Percentiles rank a stretch among this genome's conserved stretches.
Conservation (phyloP, 2,113 vertebrate genomes). For the Cacatua alba region DNA sequence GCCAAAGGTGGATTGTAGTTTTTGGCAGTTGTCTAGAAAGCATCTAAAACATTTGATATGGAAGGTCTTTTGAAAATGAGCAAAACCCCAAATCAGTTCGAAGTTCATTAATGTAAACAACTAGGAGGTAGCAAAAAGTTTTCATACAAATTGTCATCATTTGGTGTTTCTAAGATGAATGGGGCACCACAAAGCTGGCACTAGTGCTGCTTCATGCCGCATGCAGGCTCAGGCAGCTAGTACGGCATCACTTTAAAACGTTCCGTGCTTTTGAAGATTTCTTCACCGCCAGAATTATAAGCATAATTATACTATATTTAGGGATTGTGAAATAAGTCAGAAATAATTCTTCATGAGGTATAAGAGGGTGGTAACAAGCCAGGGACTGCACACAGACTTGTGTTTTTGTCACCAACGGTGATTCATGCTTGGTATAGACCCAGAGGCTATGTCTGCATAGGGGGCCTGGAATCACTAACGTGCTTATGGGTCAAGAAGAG, state of each 20-base stretch:
- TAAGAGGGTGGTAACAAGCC: background rate
- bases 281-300: background rate
- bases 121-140: background rate
- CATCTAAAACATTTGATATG: background rate
- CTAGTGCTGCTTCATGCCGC: background rate
- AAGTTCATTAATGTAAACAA: background rate
- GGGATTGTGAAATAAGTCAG: background rate
- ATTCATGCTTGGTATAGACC: background rate
- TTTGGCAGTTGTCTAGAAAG: background rate
- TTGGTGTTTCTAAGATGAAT: background rate
- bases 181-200: background rate
- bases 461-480: background rate
- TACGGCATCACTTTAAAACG: background rate
- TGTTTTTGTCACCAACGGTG: background rate
- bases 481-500: background rate
- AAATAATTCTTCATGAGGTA: background rate
- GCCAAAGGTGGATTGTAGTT: background rate
- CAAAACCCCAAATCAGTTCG: background rate
- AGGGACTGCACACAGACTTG: background rate
- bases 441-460: background rate
- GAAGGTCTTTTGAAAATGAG: background rate
- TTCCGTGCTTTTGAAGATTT: background rate
- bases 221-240: background rate
- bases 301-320: background rate
- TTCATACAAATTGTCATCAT: background rate